phyloP scores from a whole-genome alignment of 2,797 vertebrate genomes.

The Decapterus maruadsi region DNA sequence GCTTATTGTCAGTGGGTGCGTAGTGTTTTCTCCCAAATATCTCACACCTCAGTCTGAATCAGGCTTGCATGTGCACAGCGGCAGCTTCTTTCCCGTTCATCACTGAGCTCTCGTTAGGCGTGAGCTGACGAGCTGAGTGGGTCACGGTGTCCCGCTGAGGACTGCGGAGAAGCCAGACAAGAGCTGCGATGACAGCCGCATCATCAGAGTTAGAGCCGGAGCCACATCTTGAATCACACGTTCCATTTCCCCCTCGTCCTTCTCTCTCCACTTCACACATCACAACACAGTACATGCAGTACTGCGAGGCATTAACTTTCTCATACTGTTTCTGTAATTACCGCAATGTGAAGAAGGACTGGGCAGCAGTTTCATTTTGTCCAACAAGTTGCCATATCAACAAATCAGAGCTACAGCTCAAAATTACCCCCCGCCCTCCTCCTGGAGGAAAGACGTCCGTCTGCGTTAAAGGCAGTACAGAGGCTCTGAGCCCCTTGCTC shows the following conservation, averaged over 20 bases:
- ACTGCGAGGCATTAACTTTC: background rate
- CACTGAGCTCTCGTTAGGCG: constrained; percentile 32
- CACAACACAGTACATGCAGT: background rate
- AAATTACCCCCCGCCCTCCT: constrained; percentile 41
- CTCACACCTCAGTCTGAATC: constrained; percentile 7
- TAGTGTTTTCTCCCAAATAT: background rate
- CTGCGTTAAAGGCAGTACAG: constrained; percentile 44
- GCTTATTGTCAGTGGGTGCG: constrained; percentile 7
- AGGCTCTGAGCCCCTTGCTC: constrained; percentile 38
- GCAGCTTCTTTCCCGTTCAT: constrained; percentile 21
- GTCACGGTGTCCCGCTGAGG: constrained; percentile 25
- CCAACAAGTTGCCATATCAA: constrained; percentile 13
- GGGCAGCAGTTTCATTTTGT: background rate
- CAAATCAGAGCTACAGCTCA: constrained; percentile 25
- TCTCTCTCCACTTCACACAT: background rate
- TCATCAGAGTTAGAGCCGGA: background rate
- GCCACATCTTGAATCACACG: background rate
- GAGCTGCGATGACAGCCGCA: constrained; percentile 4
- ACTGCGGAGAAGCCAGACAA: constrained; percentile 1
- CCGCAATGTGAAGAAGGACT: constrained; percentile 20
- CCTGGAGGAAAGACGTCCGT: constrained; percentile 34
- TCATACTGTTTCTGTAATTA: constrained; percentile 6
- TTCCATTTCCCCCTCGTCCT: constrained; percentile 2
- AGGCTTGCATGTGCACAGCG: background rate
- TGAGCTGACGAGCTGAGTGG: constrained; percentile 9